These are phyloP conservation scores for Coptodon rendalli DNA, from an alignment of 2,113 vertebrate genomes.

Conservation along the genomic window DNA sequence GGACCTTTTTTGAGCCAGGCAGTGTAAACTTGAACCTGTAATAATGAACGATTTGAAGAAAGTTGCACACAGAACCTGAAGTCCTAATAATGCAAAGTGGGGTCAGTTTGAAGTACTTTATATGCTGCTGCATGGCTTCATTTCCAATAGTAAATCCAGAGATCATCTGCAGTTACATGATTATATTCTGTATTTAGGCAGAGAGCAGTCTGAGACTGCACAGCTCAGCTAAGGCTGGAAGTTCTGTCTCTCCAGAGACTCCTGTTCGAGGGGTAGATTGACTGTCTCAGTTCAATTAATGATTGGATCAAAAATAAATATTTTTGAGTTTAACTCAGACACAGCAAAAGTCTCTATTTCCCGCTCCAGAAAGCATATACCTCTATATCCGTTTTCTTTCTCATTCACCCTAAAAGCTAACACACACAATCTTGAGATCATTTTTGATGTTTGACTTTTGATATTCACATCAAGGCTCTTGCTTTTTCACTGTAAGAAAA, in stretches of 20 bases:
- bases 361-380: neutral
- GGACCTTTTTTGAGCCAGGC: neutral
- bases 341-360: neutral
- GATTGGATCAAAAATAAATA: neutral
- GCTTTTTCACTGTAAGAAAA: neutral
- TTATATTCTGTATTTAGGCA: neutral
- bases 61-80: neutral
- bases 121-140: neutral
- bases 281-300: neutral
- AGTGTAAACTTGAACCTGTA: neutral
- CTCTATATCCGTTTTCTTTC: neutral
- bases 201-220: neutral
- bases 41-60: neutral
- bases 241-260: neutral
- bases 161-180: neutral
- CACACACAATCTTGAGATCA: neutral
- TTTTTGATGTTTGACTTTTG: neutral
- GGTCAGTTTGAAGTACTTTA: neutral
- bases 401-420: neutral
- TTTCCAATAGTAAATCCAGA: neutral
- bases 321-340: neutral
- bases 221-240: neutral
- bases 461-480: neutral
- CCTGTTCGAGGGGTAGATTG: neutral
- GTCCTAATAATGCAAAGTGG: neutral